Percentiles rank a stretch among this genome's conserved stretches.
Conservation (phyloP, 2,888 invertebrate genomes). For the Calliopum simillimum region DNA sequence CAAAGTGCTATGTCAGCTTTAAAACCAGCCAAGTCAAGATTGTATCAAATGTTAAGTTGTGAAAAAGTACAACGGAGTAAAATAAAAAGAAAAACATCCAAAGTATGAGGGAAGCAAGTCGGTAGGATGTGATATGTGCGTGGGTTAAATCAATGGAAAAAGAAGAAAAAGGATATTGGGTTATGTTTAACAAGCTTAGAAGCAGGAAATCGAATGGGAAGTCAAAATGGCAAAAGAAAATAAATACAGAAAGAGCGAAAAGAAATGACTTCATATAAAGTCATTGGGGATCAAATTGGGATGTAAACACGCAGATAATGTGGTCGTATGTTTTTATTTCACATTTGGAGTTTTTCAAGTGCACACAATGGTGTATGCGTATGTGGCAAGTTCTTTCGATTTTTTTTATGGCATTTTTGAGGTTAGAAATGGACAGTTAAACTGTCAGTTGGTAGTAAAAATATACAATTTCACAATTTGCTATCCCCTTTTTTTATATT, state of each 20-base stretch:
- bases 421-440: conserved; percentile 26
- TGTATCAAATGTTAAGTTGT: conserved; percentile 20
- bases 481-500: not conserved
- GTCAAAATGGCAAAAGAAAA: not conserved
- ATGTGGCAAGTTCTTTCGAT: conserved; percentile 6
- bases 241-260: conserved; percentile 10
- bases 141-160: no score
- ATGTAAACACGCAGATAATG: conserved; percentile 63
- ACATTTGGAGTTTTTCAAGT: conserved; percentile 11
- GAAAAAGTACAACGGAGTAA: conserved; percentile 11
- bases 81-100: not conserved
- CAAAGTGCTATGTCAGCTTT: no score
- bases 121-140: conserved; percentile 6
- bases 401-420: conserved; percentile 22
- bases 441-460: conserved; percentile 6
- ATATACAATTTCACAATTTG: not conserved
- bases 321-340: conserved; percentile 54
- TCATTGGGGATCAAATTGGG: conserved; percentile 60
- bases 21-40: not conserved
- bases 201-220: conserved; percentile 31
- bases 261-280: conserved; percentile 44
- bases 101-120: conserved; percentile 21
- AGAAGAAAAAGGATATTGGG: not conserved
- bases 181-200: conserved; percentile 11
- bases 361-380: not conserved